These are phyloP conservation scores for Benitochromis conjunctus DNA, from an alignment of 2,113 vertebrate species.

Conservation along the genomic window DNA sequence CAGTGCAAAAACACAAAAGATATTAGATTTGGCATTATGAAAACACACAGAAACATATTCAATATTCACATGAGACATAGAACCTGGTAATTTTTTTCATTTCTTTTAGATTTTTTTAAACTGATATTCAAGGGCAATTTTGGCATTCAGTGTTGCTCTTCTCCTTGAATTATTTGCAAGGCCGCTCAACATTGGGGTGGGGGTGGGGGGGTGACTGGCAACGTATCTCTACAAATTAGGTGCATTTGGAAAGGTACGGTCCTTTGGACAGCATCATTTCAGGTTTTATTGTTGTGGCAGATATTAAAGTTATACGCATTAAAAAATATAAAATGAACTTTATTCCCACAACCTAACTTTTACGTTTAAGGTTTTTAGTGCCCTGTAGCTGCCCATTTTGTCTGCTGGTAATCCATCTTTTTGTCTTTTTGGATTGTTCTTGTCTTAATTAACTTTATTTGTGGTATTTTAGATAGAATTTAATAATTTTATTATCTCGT, in stretches of 20 bases:
- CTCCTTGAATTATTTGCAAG: background rate
- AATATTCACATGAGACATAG: background rate
- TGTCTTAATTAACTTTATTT: background rate
- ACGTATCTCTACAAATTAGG: background rate
- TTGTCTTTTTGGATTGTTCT: background rate
- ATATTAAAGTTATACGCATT: background rate
- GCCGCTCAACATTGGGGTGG: background rate
- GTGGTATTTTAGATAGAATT: background rate
- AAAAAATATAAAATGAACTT: background rate
- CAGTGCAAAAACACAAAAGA: background rate
- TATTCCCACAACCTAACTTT: background rate
- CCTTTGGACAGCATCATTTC: background rate
- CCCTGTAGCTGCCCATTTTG: background rate
- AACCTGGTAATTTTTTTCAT: background rate
- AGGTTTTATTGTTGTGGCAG: background rate
- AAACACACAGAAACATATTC: background rate
- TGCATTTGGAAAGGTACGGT: background rate
- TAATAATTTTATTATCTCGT: background rate
- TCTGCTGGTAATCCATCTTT: background rate
- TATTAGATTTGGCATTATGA: background rate
- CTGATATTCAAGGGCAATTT: background rate
- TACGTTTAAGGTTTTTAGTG: background rate
- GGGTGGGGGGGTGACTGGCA: background rate
- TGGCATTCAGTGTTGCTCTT: background rate
- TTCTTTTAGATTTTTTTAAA: background rate